These are phyloP conservation scores for Paragorgia papillata DNA, from an alignment of 92 coral and sea anemone genomes.

Conservation along the genomic window DNA sequence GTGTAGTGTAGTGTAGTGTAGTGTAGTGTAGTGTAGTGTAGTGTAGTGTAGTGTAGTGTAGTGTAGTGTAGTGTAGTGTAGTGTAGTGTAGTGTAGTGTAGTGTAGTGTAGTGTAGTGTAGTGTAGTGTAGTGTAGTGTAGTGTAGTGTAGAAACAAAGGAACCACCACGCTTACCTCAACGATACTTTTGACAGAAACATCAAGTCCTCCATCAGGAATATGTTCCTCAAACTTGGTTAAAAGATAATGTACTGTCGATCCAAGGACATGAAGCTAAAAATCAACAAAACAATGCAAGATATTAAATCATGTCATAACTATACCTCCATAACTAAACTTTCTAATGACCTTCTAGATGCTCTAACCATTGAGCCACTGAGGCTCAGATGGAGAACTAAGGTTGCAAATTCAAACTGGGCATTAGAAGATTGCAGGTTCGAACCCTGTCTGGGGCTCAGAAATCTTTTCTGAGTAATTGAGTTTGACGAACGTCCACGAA, in stretches of 20 bases:
- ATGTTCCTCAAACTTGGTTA: conserved; percentile 65
- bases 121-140: conserved; percentile 1
- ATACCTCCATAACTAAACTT: no score
- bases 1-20: conserved; percentile 36
- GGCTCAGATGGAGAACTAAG: no score
- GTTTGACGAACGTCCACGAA: no score
- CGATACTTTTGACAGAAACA: conserved; percentile 64
- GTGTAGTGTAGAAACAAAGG: not conserved
- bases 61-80: conserved; percentile 33
- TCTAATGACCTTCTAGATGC: no score
- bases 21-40: conserved; percentile 30
- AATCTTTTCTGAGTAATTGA: no score
- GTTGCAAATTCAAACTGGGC: no score
- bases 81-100: conserved; percentile 13
- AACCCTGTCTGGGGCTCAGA: no score
- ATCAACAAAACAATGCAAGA: not conserved
- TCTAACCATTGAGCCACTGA: no score
- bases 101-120: conserved; percentile 7
- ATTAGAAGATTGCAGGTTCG: no score
- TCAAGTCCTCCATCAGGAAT: conserved; percentile 81
- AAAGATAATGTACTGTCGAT: conserved; percentile 74
- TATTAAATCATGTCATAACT: not conserved
- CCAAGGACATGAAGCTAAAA: conserved; percentile 89
- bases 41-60: conserved; percentile 31
- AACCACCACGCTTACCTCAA: conserved; percentile 58